Conservation (phyloP, 2,113 vertebrate species). For the Onychostruthus taczanowskii region DNA sequence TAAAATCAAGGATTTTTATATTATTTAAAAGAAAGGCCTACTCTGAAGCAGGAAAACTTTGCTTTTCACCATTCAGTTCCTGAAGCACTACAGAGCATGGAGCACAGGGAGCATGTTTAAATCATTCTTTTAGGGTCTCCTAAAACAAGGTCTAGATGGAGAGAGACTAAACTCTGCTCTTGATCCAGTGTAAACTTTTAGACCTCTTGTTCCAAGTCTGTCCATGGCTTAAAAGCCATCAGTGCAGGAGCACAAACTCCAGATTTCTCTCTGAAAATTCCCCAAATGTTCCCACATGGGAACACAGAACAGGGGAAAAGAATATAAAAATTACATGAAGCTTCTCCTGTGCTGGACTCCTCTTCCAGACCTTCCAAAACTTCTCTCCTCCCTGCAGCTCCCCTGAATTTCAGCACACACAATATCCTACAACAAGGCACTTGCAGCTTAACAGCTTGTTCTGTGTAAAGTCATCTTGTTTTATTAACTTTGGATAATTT, state of each 20-base stretch:
- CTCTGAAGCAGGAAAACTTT: not conserved
- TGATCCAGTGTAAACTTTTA: not conserved
- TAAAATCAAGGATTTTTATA: not conserved
- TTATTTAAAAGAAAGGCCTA: not conserved
- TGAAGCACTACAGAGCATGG: not conserved
- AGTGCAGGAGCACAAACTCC: not conserved
- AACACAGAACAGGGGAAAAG: rapidly evolving
- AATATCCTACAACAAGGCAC: rapidly evolving
- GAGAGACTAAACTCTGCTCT: not conserved
- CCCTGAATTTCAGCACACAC: not conserved
- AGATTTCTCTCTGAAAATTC: not conserved
- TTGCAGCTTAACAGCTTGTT: not conserved
- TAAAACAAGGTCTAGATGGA: not conserved
- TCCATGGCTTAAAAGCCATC: not conserved
- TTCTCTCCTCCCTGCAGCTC: not conserved
- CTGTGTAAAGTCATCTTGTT: not conserved
- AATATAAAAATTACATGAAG: not conserved
- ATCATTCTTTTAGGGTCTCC: not conserved
- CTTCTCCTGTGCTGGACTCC: not conserved
- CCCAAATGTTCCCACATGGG: not conserved
- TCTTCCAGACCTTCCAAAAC: not conserved
- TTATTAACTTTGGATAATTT: not conserved
- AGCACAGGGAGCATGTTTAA: not conserved
- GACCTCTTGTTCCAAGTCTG: not conserved
- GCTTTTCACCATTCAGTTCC: not conserved